A percentile compares a stretch with the other conserved stretches of the same genome.
Conservation (phyloP, 2,888 invertebrate species). For the Meandrusa payeni region DNA sequence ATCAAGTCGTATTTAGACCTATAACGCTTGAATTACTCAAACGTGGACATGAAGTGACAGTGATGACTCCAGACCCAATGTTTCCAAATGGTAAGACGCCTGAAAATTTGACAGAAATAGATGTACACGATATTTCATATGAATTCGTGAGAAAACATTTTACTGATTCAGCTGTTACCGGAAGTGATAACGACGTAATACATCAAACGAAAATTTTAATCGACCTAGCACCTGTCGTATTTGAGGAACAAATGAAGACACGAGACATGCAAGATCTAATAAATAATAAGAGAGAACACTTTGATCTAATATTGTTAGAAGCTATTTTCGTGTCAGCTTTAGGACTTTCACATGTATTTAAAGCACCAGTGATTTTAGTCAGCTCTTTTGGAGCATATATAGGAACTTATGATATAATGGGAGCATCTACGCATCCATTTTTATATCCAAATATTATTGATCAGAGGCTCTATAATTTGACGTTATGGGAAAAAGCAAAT, state of each 20-base stretch:
- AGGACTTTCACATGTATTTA: background rate
- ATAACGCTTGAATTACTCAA: slow-evolving; percentile 38
- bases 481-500: slow-evolving; percentile 37
- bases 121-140: slow-evolving; percentile 43
- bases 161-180: background rate
- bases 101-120: slow-evolving; percentile 45
- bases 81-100: slow-evolving; percentile 35
- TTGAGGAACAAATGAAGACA: slow-evolving; percentile 32
- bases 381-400: slow-evolving; percentile 39
- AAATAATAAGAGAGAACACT: slow-evolving; percentile 30
- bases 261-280: slow-evolving; percentile 37
- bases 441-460: slow-evolving; percentile 36
- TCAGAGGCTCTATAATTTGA: slow-evolving; percentile 35
- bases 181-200: background rate
- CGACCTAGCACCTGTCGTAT: background rate
- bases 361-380: slow-evolving; percentile 4
- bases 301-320: slow-evolving; percentile 46
- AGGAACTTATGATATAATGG: slow-evolving; percentile 24
- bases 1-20: slow-evolving; percentile 40
- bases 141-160: background rate
- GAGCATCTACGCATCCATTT: slow-evolving; percentile 34
- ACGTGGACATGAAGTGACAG: slow-evolving; percentile 40
- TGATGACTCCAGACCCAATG: slow-evolving; percentile 40
- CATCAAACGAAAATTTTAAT: background rate
- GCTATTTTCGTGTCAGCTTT: slow-evolving; percentile 15